Evolutionary conservation across 2,888 invertebrate species (phyloP).

Genomic region (Luffia ferchaultella): DNA sequence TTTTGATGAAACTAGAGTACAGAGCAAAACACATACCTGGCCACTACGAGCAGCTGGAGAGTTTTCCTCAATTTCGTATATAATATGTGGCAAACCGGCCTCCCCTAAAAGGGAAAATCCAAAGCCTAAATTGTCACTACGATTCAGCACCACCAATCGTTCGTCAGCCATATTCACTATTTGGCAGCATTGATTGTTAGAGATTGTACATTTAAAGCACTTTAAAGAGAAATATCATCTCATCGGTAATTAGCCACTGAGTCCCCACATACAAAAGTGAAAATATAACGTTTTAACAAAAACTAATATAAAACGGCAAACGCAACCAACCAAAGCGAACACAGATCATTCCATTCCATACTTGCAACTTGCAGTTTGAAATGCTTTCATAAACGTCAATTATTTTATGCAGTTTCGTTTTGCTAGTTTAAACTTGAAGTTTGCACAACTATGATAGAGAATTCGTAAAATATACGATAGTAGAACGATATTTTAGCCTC

Average conservation of each 20-base stretch:
- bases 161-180: slow-evolving; percentile 84
- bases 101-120: slow-evolving; percentile 92
- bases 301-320: slow-evolving; percentile 29
- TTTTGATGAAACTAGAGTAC: background rate
- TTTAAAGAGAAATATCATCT: too few species aligned
- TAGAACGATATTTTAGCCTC: too few species aligned
- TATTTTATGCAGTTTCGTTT: too few species aligned
- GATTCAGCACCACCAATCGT: slow-evolving; percentile 86
- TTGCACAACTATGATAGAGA: too few species aligned
- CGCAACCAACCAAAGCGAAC: slow-evolving; percentile 57
- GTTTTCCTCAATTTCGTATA: slow-evolving; percentile 92
- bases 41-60: slow-evolving; percentile 92
- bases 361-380: too few species aligned
- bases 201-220: too few species aligned
- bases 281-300: background rate
- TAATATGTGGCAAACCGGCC: slow-evolving; percentile 91
- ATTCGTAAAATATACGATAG: too few species aligned
- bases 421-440: too few species aligned
- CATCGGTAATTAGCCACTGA: too few species aligned
- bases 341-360: slow-evolving; percentile 20
- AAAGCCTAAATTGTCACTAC: slow-evolving; percentile 86
- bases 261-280: background rate
- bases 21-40: slow-evolving; percentile 70
- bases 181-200: slow-evolving; percentile 55
- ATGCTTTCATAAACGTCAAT: too few species aligned